Percentiles rank a stretch among this genome's conserved stretches.
phyloP scores from a whole-genome alignment of 2,113 vertebrate species.

The Pedetes capensis region DNA sequence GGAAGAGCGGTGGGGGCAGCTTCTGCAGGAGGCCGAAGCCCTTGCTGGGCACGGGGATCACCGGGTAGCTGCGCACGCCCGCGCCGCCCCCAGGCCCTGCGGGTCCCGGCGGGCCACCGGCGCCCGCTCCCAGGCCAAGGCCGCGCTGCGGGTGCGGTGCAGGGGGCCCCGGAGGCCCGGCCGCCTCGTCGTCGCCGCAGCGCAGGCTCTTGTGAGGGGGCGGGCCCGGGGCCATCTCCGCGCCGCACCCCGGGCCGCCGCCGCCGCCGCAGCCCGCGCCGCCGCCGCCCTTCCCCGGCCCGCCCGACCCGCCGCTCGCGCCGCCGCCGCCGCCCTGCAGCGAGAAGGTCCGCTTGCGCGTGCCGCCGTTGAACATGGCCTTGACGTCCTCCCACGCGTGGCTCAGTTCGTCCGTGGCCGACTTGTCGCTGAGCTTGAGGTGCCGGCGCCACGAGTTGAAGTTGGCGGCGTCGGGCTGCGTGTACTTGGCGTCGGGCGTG shows the following conservation, averaged over 20 bases:
- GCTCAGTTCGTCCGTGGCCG: slow-evolving; percentile 88
- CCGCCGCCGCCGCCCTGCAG: slow-evolving; percentile 80
- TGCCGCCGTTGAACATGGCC: slow-evolving; percentile 98
- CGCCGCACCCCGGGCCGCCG: slow-evolving; percentile 58
- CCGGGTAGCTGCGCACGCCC: slow-evolving; percentile 90
- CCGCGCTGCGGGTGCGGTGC: slow-evolving; percentile 83
- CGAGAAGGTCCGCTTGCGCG: slow-evolving; percentile 93
- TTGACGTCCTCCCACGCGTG: slow-evolving; percentile 98
- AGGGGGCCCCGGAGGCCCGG: slow-evolving; percentile 80
- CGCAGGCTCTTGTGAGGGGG: slow-evolving; percentile 81
- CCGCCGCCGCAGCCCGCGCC: slow-evolving; percentile 61
- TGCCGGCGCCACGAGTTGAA: slow-evolving; percentile 96
- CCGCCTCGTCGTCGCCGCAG: slow-evolving; percentile 78
- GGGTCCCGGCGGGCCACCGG: slow-evolving; percentile 60
- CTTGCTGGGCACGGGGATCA: slow-evolving; percentile 97
- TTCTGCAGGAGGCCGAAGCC: slow-evolving; percentile 93
- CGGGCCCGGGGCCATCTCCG: slow-evolving; percentile 77
- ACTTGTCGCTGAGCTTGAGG: slow-evolving; percentile 91
- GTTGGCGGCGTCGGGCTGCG: slow-evolving; percentile 93
- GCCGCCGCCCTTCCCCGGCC: slow-evolving; percentile 57
- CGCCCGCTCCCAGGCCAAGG: slow-evolving; percentile 83
- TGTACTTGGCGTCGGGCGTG: slow-evolving; percentile 92
- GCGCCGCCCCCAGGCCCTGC: slow-evolving; percentile 78
- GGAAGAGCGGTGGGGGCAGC: slow-evolving; percentile 94
- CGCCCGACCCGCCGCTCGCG: slow-evolving; percentile 64